These are phyloP conservation scores for Terrapene triunguis DNA, from an alignment of 2,113 vertebrate genomes.

Conservation along the genomic window DNA sequence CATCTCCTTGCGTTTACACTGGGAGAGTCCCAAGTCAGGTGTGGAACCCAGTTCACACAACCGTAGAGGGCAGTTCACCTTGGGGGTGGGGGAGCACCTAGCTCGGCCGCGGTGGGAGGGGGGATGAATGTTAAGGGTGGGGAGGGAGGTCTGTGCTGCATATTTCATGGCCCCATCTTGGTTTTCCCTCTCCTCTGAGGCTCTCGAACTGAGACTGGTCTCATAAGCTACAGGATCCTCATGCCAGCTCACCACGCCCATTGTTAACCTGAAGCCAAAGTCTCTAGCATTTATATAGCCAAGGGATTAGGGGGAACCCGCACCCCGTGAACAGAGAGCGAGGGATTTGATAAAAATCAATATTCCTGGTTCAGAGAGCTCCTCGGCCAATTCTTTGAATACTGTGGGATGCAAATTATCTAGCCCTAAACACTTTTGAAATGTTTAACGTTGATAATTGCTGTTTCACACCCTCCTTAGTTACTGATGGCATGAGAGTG, in stretches of 20 bases:
- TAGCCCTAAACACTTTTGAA: not conserved
- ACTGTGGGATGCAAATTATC: not conserved
- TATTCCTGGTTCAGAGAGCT: not conserved
- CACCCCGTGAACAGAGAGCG: not conserved
- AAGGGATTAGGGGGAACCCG: not conserved
- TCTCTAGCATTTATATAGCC: not conserved
- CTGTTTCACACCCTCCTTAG: not conserved
- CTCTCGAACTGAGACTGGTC: not conserved
- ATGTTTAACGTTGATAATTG: not conserved
- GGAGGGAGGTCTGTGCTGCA: not conserved
- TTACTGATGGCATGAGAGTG: not conserved
- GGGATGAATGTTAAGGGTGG: not conserved
- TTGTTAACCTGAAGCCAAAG: not conserved
- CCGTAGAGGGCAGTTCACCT: not conserved
- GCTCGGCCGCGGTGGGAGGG: too few relatives aligned
- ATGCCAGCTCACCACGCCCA: not conserved
- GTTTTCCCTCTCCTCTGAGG: not conserved
- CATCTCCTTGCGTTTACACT: not conserved
- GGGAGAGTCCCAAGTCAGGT: not conserved
- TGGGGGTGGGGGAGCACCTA: not conserved
- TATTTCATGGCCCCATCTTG: not conserved
- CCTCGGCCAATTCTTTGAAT: not conserved
- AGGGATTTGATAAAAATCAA: not conserved
- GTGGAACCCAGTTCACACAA: not conserved
- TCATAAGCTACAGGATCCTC: too few relatives aligned